Base-by-base conservation (phyloP, 2,113 vertebrate genomes). In the Parus major region DNA sequence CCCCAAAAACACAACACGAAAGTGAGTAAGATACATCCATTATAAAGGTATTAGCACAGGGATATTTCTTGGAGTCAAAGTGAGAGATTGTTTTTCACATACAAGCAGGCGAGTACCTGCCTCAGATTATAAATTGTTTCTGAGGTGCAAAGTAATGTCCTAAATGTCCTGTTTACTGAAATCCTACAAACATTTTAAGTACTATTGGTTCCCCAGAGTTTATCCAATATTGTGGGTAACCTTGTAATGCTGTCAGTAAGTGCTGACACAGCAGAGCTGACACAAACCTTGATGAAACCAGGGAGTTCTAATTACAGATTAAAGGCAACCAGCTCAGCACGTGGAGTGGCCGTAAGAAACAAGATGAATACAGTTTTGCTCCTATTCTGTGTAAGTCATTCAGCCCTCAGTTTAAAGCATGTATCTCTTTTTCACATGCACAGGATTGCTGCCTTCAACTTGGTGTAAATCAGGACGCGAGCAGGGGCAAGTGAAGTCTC, bases 201-300 rank as follows among this genome's bases (percentile, higher is more conserved):
- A 42, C 0, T 1, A 11, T 41, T 95, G 33, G 57, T 61, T 95
- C 89, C 75, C 71, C 44, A 79, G 80, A 70, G 92, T 46, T 92
- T 46, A 4, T 79, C 76, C 44, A 27, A 44, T 41, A 42, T 7
- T 49, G 52, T 88, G 8, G 29, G 14, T 56, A 63, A 72, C 50
- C 83, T 88, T 69, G 27, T 75, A 35, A 69, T 0, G 1, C 61
- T 65, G 65, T 80, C 72, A 63, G 27, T 47, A n/a, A 14, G 1
- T 82, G 25, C 53, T 52, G 49, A 89, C 20, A 18, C 28, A 50
- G 49, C 59, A 68, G 31, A 65, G 25, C 0, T 68, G 39, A 35
- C 36, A 22, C 0, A 0, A 31, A n/a, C 18, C 29, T 66, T 1
- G 2, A 6, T 3, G 2, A 83, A 90, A 76, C 12, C 61, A 29